Conservation (phyloP, 2,797 vertebrate species). For the Ctenosaura bakeri region DNA sequence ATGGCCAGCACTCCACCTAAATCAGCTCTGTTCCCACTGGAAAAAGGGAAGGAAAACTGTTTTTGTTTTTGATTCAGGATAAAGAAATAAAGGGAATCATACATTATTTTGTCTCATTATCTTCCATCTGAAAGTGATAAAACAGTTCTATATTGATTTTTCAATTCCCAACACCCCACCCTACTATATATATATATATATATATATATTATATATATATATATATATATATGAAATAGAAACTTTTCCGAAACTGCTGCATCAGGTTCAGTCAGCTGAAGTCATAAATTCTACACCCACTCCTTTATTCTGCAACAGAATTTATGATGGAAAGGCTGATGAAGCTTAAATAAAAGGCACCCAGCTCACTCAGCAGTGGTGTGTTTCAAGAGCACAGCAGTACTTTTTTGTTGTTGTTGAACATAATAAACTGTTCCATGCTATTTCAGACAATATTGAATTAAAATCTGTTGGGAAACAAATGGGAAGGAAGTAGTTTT, state of each 20-base stretch:
- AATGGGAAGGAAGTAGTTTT: conserved; percentile 34
- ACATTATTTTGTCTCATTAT: not conserved
- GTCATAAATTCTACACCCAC: conserved; percentile 26
- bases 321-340: conserved; percentile 54
- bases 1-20: not conserved
- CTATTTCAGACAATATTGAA: conserved; percentile 54
- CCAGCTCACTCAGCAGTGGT: conserved; percentile 40
- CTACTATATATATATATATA: not conserved
- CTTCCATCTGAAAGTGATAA: conserved; percentile 12
- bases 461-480: conserved; percentile 43
- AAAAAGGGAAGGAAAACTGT: not conserved
- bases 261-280: conserved; percentile 36
- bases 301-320: conserved; percentile 26
- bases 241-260: conserved; percentile 32
- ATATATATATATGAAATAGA: not conserved
- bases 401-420: conserved; percentile 43
- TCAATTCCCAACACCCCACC: not conserved
- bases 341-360: conserved; percentile 45
- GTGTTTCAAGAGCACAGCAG: conserved; percentile 49
- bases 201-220: not conserved
- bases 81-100: not conserved
- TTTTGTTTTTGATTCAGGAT: not conserved
- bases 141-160: conserved; percentile 9
- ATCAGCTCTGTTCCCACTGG: not conserved
- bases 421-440: conserved; percentile 49